Conservation (phyloP, 2,113 vertebrate genomes). For the Elgaria multicarinata region DNA sequence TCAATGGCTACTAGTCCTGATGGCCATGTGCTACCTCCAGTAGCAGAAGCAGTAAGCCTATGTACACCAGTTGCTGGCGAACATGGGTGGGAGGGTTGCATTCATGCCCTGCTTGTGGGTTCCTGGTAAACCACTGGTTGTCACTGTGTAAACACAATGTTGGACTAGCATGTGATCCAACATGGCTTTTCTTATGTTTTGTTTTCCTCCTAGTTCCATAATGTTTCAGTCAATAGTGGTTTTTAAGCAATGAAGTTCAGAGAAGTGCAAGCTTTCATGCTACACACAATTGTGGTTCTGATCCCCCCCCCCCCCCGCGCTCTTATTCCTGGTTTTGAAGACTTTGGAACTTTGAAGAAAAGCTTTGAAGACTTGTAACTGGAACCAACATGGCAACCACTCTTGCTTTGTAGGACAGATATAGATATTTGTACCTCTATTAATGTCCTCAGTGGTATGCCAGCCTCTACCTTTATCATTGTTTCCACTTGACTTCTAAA, state of each 20-base stretch:
- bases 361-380: neutral
- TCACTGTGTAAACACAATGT: too few species aligned
- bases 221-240: neutral
- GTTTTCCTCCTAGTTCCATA: neutral
- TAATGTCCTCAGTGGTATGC: neutral
- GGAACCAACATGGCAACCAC: neutral
- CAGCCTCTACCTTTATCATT: neutral
- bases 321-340: neutral
- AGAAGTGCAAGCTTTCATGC: neutral
- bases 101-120: too few species aligned
- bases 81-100: too few species aligned
- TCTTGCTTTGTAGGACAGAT: neutral
- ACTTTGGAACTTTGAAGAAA: neutral
- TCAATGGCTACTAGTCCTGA: too few species aligned
- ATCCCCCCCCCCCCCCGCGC: neutral
- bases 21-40: too few species aligned
- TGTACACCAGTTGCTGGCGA: too few species aligned
- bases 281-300: neutral
- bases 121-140: too few species aligned
- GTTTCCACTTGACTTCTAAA: neutral
- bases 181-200: too few species aligned
- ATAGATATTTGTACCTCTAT: neutral
- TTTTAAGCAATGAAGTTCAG: neutral
- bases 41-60: too few species aligned
- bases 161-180: too few species aligned